These are phyloP conservation scores for Tenthredo distinguenda DNA, from an alignment of 2,888 invertebrate species.

Conservation along the genomic window DNA sequence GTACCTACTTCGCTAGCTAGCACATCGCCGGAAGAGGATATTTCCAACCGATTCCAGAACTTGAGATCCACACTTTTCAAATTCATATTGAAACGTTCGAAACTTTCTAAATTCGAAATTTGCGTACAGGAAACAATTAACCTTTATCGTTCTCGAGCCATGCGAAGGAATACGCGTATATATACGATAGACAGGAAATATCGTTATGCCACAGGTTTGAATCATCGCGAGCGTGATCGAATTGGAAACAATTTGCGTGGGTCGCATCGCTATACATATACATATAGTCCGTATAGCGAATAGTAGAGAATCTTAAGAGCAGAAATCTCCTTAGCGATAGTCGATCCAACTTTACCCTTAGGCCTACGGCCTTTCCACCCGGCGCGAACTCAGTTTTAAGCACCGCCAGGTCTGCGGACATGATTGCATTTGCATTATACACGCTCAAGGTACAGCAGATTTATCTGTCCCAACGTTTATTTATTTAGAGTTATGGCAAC, in stretches of 20 bases:
- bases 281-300: neutral
- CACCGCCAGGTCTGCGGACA: constrained; percentile 66
- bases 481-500: constrained; percentile 77
- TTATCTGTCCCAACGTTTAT: constrained; percentile 76
- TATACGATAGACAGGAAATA: neutral
- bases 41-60: neutral
- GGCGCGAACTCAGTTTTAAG: constrained; percentile 51
- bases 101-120: neutral
- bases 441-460: constrained; percentile 72
- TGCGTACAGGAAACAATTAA: neutral
- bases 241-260: constrained; percentile 29
- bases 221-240: neutral
- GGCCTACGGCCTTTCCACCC: constrained; percentile 35
- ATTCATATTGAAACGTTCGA: neutral
- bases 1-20: neutral
- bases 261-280: constrained; percentile 9
- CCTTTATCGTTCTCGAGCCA: no score
- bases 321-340: constrained; percentile 16
- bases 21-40: neutral
- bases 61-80: neutral
- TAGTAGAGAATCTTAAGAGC: constrained; percentile 7
- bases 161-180: no score
- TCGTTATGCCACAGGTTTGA: neutral
- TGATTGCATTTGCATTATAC: constrained; percentile 78
- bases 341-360: constrained; percentile 32